These are phyloP conservation scores for Cossypha dichroa DNA, from an alignment of 2,797 vertebrate genomes.

Conservation along the genomic window DNA sequence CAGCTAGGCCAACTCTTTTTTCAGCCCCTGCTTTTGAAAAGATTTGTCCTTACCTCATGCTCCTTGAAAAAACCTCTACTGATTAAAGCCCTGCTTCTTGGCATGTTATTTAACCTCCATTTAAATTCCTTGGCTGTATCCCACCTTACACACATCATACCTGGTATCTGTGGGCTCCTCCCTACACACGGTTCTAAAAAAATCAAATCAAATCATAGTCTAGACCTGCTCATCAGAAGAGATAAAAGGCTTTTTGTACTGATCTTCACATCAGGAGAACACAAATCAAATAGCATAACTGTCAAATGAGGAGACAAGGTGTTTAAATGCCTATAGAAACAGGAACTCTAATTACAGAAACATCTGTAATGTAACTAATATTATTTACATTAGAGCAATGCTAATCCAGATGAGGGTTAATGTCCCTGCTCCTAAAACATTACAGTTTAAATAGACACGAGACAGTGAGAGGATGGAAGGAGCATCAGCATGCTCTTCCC, in stretches of 20 bases:
- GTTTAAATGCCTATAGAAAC: slow-evolving; percentile 67
- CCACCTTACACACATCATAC: neutral
- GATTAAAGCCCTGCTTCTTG: neutral
- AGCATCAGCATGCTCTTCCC: neutral
- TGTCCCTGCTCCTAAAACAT: slow-evolving; percentile 68
- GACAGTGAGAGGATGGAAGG: neutral
- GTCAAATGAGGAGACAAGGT: slow-evolving; percentile 48
- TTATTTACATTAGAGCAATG: slow-evolving; percentile 66
- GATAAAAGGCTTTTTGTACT: slow-evolving; percentile 36
- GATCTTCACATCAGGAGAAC: slow-evolving; percentile 43
- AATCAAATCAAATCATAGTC: slow-evolving; percentile 36
- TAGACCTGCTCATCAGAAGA: slow-evolving; percentile 1
- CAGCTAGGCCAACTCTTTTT: neutral
- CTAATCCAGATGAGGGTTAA: slow-evolving; percentile 60
- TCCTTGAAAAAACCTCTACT: neutral
- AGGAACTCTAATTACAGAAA: slow-evolving; percentile 65
- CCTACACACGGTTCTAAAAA: neutral
- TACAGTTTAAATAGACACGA: slow-evolving; percentile 61
- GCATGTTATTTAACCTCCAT: neutral
- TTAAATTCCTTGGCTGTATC: slow-evolving; percentile 11
- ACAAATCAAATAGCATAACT: slow-evolving; percentile 62
- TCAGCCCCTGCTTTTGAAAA: neutral
- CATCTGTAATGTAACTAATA: slow-evolving; percentile 72
- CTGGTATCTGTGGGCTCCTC: neutral
- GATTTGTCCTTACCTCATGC: neutral